These are phyloP conservation scores for Pantherophis guttatus DNA, from an alignment of 2,113 vertebrate genomes.

Conservation along the genomic window DNA sequence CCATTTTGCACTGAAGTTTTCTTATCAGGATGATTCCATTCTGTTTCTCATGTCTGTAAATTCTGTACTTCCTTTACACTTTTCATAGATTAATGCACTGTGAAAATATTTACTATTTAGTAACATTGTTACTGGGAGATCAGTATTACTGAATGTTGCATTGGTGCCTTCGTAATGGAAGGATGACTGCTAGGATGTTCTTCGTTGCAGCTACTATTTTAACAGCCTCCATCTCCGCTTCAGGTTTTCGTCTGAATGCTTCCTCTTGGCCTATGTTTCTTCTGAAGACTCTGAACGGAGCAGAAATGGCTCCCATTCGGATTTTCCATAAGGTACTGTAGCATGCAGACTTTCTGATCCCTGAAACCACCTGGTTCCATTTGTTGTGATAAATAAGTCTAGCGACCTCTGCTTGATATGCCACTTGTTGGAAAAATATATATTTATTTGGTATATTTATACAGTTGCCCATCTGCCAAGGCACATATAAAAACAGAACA, in stretches of 20 bases:
- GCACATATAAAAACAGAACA: not conserved
- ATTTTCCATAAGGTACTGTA: constrained; percentile 95
- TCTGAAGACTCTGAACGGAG: constrained; percentile 96
- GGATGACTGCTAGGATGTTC: not conserved
- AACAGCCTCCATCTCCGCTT: constrained; percentile 23
- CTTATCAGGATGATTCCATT: not conserved
- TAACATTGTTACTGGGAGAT: not conserved
- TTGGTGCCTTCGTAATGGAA: not conserved
- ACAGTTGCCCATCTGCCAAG: not conserved
- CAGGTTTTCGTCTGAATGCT: constrained; percentile 96
- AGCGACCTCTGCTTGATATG: not conserved
- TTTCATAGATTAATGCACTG: not conserved
- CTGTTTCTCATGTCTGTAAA: not conserved
- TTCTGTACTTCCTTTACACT: not conserved
- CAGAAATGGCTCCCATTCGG: constrained; percentile 95
- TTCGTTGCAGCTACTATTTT: not conserved
- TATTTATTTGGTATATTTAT: not conserved
- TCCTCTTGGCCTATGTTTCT: constrained; percentile 99
- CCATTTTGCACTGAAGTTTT: not conserved
- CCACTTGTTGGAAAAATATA: not conserved
- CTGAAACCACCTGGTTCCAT: not conserved
- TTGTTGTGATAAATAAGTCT: not conserved
- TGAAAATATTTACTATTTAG: not conserved
- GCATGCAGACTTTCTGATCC: not conserved
- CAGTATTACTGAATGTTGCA: not conserved